phyloP scores from a whole-genome alignment of 2,797 vertebrate genomes.

The Eutrigla gurnardus region DNA sequence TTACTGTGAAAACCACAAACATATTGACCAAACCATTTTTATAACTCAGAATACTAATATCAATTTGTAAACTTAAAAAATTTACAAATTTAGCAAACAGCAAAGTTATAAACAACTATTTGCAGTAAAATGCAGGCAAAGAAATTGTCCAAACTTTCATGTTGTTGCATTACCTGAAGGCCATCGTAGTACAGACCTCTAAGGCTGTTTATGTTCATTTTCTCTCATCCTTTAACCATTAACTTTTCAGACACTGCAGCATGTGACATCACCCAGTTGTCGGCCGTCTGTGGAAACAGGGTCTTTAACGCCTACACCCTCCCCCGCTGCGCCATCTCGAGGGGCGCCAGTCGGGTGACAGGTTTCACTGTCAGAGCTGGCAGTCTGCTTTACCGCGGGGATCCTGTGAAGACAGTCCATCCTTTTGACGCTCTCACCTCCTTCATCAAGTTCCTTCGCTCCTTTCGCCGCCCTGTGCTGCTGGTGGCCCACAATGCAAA shows the following conservation, averaged over 20 bases:
- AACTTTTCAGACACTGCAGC: conserved; percentile 42
- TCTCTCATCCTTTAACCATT: neutral
- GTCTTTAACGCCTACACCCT: conserved; percentile 70
- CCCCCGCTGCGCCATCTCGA: conserved; percentile 49
- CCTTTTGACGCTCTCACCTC: conserved; percentile 50
- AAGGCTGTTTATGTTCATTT: neutral
- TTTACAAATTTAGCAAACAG: no score
- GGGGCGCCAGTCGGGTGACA: conserved; percentile 52
- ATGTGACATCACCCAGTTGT: conserved; percentile 82
- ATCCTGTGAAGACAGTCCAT: conserved; percentile 36
- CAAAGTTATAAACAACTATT: no score
- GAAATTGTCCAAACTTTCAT: no score
- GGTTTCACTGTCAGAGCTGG: conserved; percentile 49
- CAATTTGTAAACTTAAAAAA: no score
- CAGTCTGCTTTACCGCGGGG: neutral
- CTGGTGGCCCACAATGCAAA: conserved; percentile 77
- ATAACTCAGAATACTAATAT: no score
- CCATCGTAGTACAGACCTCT: no score
- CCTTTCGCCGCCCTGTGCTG: conserved; percentile 65
- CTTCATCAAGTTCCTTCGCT: conserved; percentile 76
- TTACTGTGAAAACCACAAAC: no score
- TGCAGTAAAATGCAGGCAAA: no score
- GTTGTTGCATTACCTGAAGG: no score
- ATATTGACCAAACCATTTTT: no score
- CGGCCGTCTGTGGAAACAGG: conserved; percentile 63